Base-by-base conservation (phyloP, 2,113 vertebrate species). In the Todiramphus chloris region DNA sequence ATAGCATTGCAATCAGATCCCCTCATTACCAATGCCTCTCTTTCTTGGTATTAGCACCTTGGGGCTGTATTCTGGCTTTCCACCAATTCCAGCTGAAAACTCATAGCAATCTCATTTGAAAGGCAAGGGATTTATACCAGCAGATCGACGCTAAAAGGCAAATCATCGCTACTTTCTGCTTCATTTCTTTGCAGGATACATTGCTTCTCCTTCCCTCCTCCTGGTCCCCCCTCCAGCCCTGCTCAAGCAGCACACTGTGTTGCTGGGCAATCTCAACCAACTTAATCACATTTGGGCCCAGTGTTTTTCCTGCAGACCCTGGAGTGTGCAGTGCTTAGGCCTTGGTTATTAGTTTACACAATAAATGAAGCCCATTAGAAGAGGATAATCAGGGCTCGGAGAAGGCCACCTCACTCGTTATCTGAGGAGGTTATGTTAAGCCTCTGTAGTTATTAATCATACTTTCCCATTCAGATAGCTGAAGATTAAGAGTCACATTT, bases 341-440 rank as follows among this genome's bases (percentile, higher is more conserved):
- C 53, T 59, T 78, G 72, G 77, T 97, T 92, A 94, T 97, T 97
- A 97, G 96, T 97, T 97, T 97, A 97, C 84, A 90, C 94, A 96
- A 96, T 94, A 96, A 97, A 96, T 96, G 93, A 96, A 97, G 82
- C 83, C 91, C 89, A 96, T 97, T 96, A 97, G 94, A 96, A 87
- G 41, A 89, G 62, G 83, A 97, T 97, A 95, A 97, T 97, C 94
- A 96, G 83, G 63, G 63, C 81, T 95, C 1, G 25, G 70, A 96
- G 96, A 96, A 95, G 95, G 92, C 96, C 94, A 96, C 90, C 93
- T 95, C 88, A 94, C 94, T 96, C 10, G 3, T 94, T 93, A 87
- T 94, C 90, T 62, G 53, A 94, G 90, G 91, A 97, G 91, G 94
- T 82, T 94, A 87, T 84, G 88, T 77, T 96, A 93, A 95, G 87